Evolutionary conservation across 2,888 invertebrate genomes (phyloP).

Genomic region (Creontiades dilutus): DNA sequence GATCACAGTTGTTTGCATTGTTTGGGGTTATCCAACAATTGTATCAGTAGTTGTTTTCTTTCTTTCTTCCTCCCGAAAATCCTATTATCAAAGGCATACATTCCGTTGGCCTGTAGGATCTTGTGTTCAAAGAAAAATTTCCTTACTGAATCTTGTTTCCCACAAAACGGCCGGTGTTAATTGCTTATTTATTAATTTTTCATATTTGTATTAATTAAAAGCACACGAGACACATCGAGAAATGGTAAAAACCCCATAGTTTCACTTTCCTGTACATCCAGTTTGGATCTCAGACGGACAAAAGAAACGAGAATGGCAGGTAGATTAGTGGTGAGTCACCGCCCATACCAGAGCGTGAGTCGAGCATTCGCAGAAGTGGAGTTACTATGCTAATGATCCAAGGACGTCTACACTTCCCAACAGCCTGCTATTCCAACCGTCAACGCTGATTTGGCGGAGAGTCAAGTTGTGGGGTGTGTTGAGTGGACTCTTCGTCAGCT

Average conservation of each 20-base stretch:
- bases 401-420: constrained; percentile 3
- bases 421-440: background rate
- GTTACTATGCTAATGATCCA: background rate
- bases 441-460: background rate
- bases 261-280: background rate
- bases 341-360: background rate
- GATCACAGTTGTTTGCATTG: no score
- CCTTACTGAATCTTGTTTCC: no score
- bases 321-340: constrained; percentile 15
- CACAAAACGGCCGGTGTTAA: no score
- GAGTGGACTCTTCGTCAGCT: background rate
- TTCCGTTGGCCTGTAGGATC: no score
- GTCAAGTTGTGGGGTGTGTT: background rate
- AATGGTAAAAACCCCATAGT: background rate
- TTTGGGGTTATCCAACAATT: no score
- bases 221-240: background rate
- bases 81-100: no score
- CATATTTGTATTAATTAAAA: no score
- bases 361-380: background rate
- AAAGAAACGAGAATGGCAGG: constrained; percentile 6
- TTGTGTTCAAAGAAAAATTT: no score
- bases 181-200: no score
- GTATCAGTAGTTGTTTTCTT: no score
- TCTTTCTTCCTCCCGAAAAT: no score
- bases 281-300: background rate